phyloP scores from a whole-genome alignment of 2,797 vertebrate species.

The Gymnothorax javanicus region DNA sequence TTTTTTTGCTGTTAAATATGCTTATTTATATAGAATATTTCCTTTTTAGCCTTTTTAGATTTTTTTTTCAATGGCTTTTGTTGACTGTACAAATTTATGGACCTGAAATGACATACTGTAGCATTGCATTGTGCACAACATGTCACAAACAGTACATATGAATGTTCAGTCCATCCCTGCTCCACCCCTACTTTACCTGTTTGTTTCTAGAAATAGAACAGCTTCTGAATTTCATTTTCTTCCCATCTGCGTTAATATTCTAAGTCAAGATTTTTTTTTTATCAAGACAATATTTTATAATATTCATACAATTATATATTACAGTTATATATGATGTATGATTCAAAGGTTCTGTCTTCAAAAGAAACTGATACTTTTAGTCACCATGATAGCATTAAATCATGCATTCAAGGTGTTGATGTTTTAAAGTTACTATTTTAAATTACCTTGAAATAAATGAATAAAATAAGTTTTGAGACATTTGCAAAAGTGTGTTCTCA shows the following conservation, averaged over 20 bases:
- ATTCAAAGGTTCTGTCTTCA: no score
- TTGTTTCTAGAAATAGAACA: neutral
- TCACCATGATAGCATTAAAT: no score
- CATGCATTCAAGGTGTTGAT: no score
- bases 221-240: neutral
- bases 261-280: neutral
- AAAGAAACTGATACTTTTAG: no score
- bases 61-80: neutral
- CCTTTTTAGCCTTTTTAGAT: neutral
- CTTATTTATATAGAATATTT: slow-evolving; percentile 3
- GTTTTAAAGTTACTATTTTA: no score
- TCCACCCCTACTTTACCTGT: neutral
- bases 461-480: no score
- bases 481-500: no score
- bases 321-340: no score
- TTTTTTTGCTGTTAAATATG: neutral
- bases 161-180: neutral
- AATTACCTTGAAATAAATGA: no score
- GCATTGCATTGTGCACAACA: neutral
- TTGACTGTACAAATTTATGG: neutral
- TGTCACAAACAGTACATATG: neutral
- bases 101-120: neutral
- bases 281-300: slow-evolving; percentile 12
- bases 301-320: slow-evolving; percentile 11
- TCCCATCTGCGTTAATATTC: neutral